phyloP scores from a whole-genome alignment of 2,888 invertebrate genomes.

The Harmothoe impar region DNA sequence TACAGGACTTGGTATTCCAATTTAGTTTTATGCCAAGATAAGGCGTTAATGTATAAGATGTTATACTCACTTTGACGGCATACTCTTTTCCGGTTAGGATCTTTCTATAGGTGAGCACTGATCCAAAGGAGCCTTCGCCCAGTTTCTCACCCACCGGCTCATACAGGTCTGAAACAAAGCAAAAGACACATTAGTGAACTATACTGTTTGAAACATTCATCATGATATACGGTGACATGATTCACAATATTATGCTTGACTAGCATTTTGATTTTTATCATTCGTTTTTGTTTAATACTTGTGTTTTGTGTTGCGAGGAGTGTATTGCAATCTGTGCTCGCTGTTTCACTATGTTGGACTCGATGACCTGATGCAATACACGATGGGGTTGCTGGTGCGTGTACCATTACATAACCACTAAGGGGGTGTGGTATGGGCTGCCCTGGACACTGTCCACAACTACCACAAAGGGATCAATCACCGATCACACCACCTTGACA shows the following conservation, averaged over 20 bases:
- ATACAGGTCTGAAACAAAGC: constrained; percentile 90
- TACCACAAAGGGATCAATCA: background rate
- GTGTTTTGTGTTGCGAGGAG: no score
- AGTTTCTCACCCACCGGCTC: constrained; percentile 96
- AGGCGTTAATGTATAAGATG: no score
- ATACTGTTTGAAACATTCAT: no score
- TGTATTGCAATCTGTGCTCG: no score
- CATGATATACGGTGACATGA: background rate
- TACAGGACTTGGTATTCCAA: no score
- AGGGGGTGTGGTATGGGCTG: no score
- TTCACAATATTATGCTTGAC: background rate
- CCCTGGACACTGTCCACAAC: background rate
- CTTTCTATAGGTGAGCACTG: constrained; percentile 96
- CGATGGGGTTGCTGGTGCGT: no score
- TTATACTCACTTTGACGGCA: constrained; percentile 90
- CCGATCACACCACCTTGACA: background rate
- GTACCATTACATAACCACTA: no score
- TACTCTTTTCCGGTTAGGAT: constrained; percentile 95
- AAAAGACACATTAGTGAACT: background rate
- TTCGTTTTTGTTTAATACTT: no score
- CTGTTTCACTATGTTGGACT: no score
- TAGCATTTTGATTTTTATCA: background rate
- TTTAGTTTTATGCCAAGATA: no score
- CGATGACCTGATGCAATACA: no score
- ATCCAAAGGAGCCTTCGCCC: constrained; percentile 98